Base-by-base conservation (phyloP, 2,888 invertebrate species). In the Leptinotarsa juncta region DNA sequence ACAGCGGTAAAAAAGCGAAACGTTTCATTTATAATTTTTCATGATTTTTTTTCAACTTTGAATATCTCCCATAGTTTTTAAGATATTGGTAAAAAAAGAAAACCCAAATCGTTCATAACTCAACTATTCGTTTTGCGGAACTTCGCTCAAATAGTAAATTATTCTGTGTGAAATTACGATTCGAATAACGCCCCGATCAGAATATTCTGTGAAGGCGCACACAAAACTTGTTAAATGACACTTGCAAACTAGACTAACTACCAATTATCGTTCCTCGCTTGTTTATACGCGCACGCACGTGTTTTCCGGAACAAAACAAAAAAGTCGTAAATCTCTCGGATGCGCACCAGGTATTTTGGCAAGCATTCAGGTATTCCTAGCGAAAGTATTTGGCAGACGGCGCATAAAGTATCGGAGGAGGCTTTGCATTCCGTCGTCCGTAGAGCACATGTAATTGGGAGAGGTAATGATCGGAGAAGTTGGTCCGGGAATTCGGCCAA, bases 381-480 rank as follows among this genome's bases (percentile, higher is more conserved):
- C 73, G 72, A 68, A 69, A 75, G 66, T 74, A 75, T 78, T 78
- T 75, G 78, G 75, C 77, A 77, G 62, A 32, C 32, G 62, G 62
- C 62, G 26, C 62, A 42, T n/a, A 62, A 62, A 32, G 62, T 62
- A 76, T 71, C 48, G 71, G 71, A 72, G 76, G 74, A 71, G 74
- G 76, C 70, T 74, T 67, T 72, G 77, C 76, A 72, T 70, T 70
- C 75, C 67, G 70, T 71, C 79, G 74, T 80, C 71, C 82, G 80
- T 23, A 53, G 32, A 80, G 76, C 80, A 81, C 81, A 80, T 80
- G 79, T 83, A 81, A 83, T 84, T 84, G 83, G 81, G 81, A 82
- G 80, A 82, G 83, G 82, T 84, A 84, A 83, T 82, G 83, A 81
- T 80, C 79, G 77, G 74, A 75, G 77, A 80, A 74, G 78, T 77